A percentile compares a stretch with the other conserved stretches of the same genome.
Evolutionary conservation across 2,797 vertebrate genomes (phyloP).

Genomic region (Clarias fuscus): DNA sequence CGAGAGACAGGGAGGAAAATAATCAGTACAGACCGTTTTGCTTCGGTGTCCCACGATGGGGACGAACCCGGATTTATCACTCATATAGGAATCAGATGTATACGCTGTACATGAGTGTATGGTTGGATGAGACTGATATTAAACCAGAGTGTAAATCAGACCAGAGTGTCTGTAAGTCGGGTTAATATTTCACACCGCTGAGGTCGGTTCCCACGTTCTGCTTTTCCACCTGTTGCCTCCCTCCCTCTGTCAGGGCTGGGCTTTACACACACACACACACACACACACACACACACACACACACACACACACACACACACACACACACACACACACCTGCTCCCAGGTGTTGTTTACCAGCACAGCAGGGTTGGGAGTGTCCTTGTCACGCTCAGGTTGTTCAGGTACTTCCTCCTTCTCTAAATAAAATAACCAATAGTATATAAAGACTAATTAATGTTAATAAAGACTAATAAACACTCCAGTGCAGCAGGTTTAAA

Average conservation of each 20-base stretch:
- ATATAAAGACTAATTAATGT: neutral
- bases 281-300: constrained; percentile 32
- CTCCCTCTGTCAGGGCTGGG: constrained; percentile 20
- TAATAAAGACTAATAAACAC: neutral
- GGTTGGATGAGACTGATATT: neutral
- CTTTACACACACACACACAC: constrained; percentile 33
- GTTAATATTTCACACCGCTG: neutral
- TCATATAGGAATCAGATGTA: neutral
- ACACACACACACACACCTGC: constrained; percentile 38
- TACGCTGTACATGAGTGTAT: neutral
- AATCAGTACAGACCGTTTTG: neutral
- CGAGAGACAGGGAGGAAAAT: neutral
- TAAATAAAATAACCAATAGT: neutral
- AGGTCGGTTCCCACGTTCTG: constrained; percentile 41
- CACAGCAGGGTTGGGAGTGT: neutral
- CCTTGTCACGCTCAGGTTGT: neutral
- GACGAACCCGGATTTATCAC: neutral
- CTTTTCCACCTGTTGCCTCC: constrained; percentile 25
- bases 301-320: constrained; percentile 21
- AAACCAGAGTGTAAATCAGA: neutral
- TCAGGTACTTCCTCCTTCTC: neutral
- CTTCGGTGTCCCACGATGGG: neutral
- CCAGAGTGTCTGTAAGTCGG: too few relatives aligned
- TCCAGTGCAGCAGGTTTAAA: neutral
- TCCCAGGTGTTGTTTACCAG: constrained; percentile 43